Base-by-base conservation (phyloP, 1,140 invertebrate genomes). In the Drosophila murphyi region DNA sequence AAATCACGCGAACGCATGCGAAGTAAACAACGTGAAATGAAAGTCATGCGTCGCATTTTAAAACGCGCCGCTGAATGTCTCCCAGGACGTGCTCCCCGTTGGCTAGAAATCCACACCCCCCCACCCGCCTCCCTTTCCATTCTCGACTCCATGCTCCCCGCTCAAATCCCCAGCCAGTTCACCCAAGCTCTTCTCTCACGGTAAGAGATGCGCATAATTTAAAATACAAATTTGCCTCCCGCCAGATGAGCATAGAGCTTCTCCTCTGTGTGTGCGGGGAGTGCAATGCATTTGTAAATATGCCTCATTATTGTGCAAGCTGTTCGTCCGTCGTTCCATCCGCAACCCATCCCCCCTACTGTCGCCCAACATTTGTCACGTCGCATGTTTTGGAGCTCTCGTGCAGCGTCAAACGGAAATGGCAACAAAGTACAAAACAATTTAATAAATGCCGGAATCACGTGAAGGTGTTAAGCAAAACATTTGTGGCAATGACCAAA, bases 371-470 rank as follows among this genome's bases (percentile, higher is more conserved):
- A 88, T 88, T 87, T 80, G 83, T 88, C 85, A 88, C 85, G 83
- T 87, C 83, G 83, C 83, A 88, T 89, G 83, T 80, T 79, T 76
- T 69, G 69, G 64, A 63, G 1, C 59, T 82, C 61, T 89, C 83
- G 83, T 89, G 85, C 85, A 88, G 68, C 76, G 77, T 59, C 45
- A 76, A 57, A 57, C 80, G 83, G 83, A 88, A 88, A 88, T 82
- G 85, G 83, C 80, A 89, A 88, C 83, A 88, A 88, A 88, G 77
- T 83, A 89, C 83, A 80, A 87, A 80, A 85, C 83, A 83, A 89
- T 89, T 88, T 88, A 88, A 88, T 88, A 88, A 88, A 88, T 88
- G 85, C 83, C 83, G 83, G 83, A 88, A 89, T 88, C 83, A 89
- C 85, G 83, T 89, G 85, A 88, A 88, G 83, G 83, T 88, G 83